Base-by-base conservation (phyloP, 2,797 vertebrate species). In the Pygocentrus nattereri region DNA sequence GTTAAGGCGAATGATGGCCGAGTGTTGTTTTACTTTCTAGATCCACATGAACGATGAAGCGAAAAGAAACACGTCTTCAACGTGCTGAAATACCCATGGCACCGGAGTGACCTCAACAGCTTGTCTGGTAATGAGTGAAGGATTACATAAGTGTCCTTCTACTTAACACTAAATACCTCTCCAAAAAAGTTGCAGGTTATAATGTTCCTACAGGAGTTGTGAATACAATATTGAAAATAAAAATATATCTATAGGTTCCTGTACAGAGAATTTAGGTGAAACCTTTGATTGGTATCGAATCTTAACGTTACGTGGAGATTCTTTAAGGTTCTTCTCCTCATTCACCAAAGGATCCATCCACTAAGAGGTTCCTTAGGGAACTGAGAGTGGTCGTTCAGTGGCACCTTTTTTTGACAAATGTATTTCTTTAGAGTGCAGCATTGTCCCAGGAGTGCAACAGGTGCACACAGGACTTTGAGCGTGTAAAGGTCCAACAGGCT, bases 401-500 rank as follows among this genome's bases (percentile, higher is more conserved):
- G 25, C 27, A 16, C n/a, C n/a, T n/a, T n/a, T n/a, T n/a, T n/a
- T n/a, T n/a, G 8, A 21, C n/a, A n/a, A 6, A 6, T 56, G 52
- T 19, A 4, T 52, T 52, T 56, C 10, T 23, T n/a, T n/a, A n/a
- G n/a, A n/a, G n/a, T n/a, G 7, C 6, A n/a, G 54, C 8, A 54
- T n/a, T 59, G 23, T 13, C 15, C 23, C n/a, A 25, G 12, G 13
- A 3, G 18, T 65, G 62, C 38, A 80, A 70, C 77, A 65, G 54
- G 8, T 76, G 61, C 10, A 79, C 19, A 62, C 44, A 30, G 41
- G 62, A 34, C 61, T 31, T 73, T 74, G 21, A 74, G 41, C 52
- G 65, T 73, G 67, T 74, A 2, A 38, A 76, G 72, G 68, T 82
- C 69, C 74, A 68, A 49, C 47, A 71, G 70, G 73, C 74, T 74